Percentiles rank a stretch among this genome's conserved stretches.
These are phyloP conservation scores for Ennomos erosarius DNA, from an alignment of 2,888 invertebrate genomes.

Conservation along the genomic window DNA sequence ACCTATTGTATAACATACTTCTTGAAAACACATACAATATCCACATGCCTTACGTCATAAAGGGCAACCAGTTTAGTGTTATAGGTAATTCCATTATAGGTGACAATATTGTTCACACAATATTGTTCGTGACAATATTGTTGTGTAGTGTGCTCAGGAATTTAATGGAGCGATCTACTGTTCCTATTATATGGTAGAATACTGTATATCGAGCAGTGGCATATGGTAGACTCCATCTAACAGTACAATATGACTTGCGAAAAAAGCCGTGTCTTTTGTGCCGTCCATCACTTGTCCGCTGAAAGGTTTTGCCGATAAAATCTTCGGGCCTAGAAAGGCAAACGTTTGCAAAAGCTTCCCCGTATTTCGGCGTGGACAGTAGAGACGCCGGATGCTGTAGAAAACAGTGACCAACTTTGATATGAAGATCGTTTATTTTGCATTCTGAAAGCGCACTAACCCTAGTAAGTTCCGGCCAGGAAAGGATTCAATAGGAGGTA, in stretches of 20 bases:
- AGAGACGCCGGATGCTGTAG: background rate
- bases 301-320: conserved; percentile 37
- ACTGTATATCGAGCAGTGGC: background rate
- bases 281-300: conserved; percentile 30
- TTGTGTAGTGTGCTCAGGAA: too few species aligned
- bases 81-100: too few species aligned
- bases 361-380: conserved; percentile 29
- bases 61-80: too few species aligned
- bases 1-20: too few species aligned
- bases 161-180: too few species aligned
- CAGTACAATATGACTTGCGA: conserved; percentile 21
- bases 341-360: conserved; percentile 38
- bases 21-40: too few species aligned
- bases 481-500: too few species aligned
- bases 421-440: too few species aligned
- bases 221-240: conserved; percentile 22
- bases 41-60: too few species aligned
- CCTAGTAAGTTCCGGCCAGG: too few species aligned
- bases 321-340: conserved; percentile 45
- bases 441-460: too few species aligned
- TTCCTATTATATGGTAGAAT: background rate
- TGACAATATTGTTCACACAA: background rate
- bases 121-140: too few species aligned
- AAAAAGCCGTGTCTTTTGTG: conserved; percentile 27
- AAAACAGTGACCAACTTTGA: conserved; percentile 15